Evolutionary conservation across 2,888 invertebrate genomes (phyloP).

Genomic region (Drosophila pseudotakahashii): DNA sequence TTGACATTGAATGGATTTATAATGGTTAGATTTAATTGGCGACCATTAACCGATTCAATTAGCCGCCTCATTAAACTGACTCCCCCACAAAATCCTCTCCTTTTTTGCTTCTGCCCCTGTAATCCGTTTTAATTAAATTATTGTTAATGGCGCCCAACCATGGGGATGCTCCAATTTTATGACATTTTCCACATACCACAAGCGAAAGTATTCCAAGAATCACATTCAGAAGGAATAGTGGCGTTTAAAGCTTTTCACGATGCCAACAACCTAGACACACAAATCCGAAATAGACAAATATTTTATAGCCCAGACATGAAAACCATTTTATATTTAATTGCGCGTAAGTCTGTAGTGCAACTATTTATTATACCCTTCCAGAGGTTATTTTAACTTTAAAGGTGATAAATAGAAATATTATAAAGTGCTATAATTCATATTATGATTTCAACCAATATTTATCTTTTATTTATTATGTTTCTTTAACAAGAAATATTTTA

Average conservation of each 20-base stretch:
- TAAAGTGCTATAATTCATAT: too few species aligned
- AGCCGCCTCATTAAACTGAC: constrained; percentile 58
- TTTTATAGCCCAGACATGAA: constrained; percentile 24
- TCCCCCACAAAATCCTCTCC: constrained; percentile 5
- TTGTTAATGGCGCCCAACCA: constrained; percentile 53
- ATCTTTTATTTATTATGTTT: background rate
- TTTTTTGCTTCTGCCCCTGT: background rate
- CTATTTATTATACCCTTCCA: constrained; percentile 3
- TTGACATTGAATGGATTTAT: constrained; percentile 50
- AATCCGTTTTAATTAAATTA: constrained; percentile 45
- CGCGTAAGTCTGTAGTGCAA: constrained; percentile 2
- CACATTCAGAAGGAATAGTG: constrained; percentile 24
- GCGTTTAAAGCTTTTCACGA: constrained; percentile 18
- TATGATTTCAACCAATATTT: too few species aligned
- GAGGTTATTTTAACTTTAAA: too few species aligned
- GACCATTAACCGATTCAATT: constrained; percentile 55
- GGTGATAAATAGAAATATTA: too few species aligned
- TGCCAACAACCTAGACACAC: constrained; percentile 45
- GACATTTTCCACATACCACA: constrained; percentile 39
- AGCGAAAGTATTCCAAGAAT: constrained; percentile 19
- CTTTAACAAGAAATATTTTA: background rate
- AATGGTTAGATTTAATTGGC: constrained; percentile 54
- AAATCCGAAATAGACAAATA: constrained; percentile 34
- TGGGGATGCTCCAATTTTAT: constrained; percentile 38
- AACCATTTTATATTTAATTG: constrained; percentile 24